Evolutionary conservation across 2,113 vertebrate genomes (phyloP).

Genomic region (Tiliqua scincoides): DNA sequence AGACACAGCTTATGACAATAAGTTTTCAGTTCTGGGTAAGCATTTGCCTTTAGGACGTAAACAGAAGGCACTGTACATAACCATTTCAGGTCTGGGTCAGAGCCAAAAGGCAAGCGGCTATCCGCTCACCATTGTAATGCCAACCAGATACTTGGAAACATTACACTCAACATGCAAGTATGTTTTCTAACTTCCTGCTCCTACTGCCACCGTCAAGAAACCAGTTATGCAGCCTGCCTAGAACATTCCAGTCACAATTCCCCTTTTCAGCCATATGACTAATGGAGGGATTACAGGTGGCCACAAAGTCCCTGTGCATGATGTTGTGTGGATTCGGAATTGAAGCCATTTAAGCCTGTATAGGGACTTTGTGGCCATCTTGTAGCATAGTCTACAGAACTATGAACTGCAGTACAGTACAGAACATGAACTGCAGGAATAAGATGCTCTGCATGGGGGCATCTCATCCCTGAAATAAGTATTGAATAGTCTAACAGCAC

Average conservation of each 20-base stretch:
- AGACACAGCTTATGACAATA: neutral
- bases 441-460: neutral
- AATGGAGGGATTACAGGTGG: neutral
- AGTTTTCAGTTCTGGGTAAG: neutral
- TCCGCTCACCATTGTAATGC: neutral
- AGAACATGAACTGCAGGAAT: neutral
- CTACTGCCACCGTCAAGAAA: neutral
- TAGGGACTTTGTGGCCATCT: neutral
- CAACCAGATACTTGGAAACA: constrained; percentile 1
- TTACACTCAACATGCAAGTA: neutral
- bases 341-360: neutral
- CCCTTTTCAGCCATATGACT: neutral
- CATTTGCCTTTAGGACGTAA: neutral
- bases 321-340: too few relatives aligned
- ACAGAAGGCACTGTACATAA: neutral
- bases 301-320: too few relatives aligned
- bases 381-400: neutral
- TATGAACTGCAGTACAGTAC: too few relatives aligned
- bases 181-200: neutral
- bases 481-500: neutral
- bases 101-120: constrained; percentile 1
- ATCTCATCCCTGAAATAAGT: neutral
- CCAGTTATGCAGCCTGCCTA: neutral
- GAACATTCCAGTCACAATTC: neutral
- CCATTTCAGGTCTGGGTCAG: neutral